Base-by-base conservation (phyloP, 2,113 vertebrate species). In the Bungarus multicinctus region DNA sequence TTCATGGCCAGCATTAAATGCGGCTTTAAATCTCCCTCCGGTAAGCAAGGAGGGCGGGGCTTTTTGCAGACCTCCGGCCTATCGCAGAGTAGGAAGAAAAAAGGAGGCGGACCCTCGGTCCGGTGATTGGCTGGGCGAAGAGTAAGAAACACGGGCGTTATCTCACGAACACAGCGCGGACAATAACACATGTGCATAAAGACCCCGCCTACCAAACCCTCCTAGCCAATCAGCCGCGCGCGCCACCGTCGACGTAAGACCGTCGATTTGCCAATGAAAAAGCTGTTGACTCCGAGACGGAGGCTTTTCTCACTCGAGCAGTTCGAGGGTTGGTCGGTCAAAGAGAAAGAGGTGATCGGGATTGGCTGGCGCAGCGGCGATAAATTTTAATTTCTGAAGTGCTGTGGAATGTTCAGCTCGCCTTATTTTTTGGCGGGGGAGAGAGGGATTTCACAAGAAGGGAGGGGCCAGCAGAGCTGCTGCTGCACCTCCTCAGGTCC, bases 21-120 rank as follows among this genome's bases (percentile, higher is more conserved):
- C 54, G 14, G 22, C 18, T 87, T 93, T 93, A 93, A 93, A 93
- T 93, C 92, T 43, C 74, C 92, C 92, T 87, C 92, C 89, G 30
- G 34, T 8, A 64, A 85, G 14, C 1, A 43, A 30, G 18, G 47
- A 30, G 74, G 88, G 88, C 88, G 88, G 45, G 39, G 74, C 30
- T 43, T 27, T 57, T 20, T 10, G n/a, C 39, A 86, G 22, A 11
- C 30, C 55, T 52, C 23, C 30, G 22, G 3, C 91, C 91, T 74
- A 88, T 92, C 50, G 50, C 11, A 34, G 22, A 3, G 20, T 3
- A 57, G 52, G 27, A 23, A 22, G 12, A 4, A 47, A 30, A 60
- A 22, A 81, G 22, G 5, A 34, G 43, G 39, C 11, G 16, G 39
- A 3, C 3, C 55, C 16, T 54, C 6, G n/a, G n/a, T 2, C 30